Base-by-base conservation (phyloP, 2,113 vertebrate genomes). In the Osmerus eperlanus region DNA sequence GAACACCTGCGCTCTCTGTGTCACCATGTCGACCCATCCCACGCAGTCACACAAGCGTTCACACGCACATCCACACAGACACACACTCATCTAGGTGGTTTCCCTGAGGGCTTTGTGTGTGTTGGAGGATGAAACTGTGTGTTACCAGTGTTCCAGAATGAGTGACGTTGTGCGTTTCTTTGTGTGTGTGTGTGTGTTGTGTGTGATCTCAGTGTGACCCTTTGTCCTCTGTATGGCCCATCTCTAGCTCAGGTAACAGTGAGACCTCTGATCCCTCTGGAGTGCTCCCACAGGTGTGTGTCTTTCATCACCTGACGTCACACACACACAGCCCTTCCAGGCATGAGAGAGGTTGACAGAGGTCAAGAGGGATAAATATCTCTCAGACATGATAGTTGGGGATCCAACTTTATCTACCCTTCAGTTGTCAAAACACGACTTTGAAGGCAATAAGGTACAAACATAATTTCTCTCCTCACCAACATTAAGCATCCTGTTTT, bases 1-100 rank as follows among this genome's bases (percentile, higher is more conserved):
- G 81, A 80, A 82, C 83, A 86, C 78, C 87, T 86, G 86, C 74
- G 73, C 47, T 53, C 62, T 73, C 64, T 18, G 3, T 59, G 78
- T 85, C 72, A 67, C 78, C 78, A 84, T 75, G 77, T 69, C 82
- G 76, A 79, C 77, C 41, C 68, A 73, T 70, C 74, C 54, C 72
- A 77, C 70, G 15, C 78, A 77, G 77, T 84, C 85, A 87, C 55
- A 82, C 84, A 78, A 55, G 41, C 73, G 76, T 47, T 79, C 59
- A 70, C 54, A 72, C 61, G 72, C 64, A 28, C 61, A 63, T 28
- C 6, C 53, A n/a, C 28, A 11, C 67, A 67, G 16, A 23, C 65
- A 65, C 63, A 25, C 47, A 7, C 72, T 3, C 32, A 36, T 32
- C 18, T 21, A 65, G 41, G 32, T 47, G 64, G n/a, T 16, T 11